phyloP scores from a whole-genome alignment of 2,113 vertebrate genomes.

The Poecilia latipinna region DNA sequence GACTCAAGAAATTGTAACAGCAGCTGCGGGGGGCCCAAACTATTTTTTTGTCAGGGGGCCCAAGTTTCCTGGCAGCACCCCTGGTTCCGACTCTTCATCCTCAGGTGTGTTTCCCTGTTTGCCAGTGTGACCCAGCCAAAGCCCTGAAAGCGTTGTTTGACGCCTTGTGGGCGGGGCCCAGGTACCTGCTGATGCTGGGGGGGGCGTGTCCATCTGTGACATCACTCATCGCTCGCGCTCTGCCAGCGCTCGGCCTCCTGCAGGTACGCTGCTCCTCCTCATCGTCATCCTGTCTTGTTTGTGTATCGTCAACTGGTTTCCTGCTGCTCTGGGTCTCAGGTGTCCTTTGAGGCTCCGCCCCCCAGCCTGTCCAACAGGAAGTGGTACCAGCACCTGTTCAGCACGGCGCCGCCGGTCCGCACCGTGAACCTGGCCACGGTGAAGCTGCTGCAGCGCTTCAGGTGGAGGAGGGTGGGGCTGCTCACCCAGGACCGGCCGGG shows the following conservation, averaged over 20 bases:
- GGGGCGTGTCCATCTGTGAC: constrained; percentile 90
- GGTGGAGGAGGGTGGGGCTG: constrained; percentile 90
- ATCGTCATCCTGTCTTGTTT: background rate
- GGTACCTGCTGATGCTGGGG: constrained; percentile 89
- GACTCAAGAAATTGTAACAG: no score
- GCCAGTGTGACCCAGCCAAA: constrained; percentile 44
- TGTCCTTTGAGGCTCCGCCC: constrained; percentile 88
- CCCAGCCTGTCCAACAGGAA: constrained; percentile 89
- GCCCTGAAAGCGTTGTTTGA: constrained; percentile 90
- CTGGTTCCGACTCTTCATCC: background rate
- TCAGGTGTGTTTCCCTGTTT: background rate
- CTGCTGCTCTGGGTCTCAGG: constrained; percentile 72
- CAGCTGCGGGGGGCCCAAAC: no score
- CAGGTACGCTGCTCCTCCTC: constrained; percentile 81
- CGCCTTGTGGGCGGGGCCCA: constrained; percentile 90
- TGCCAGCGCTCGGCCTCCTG: constrained; percentile 88
- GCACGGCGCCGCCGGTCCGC: constrained; percentile 88
- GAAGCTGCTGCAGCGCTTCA: constrained; percentile 87
- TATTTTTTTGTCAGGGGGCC: no score
- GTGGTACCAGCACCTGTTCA: constrained; percentile 90
- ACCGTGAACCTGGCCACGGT: constrained; percentile 88
- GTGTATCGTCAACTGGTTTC: background rate
- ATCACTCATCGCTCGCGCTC: constrained; percentile 87
- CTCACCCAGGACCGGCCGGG: constrained; percentile 85
- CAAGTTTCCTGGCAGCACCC: no score